Percentiles rank a stretch among this genome's conserved stretches.
Conservation (phyloP, 2,888 invertebrate genomes). For the Erebia aethiops region DNA sequence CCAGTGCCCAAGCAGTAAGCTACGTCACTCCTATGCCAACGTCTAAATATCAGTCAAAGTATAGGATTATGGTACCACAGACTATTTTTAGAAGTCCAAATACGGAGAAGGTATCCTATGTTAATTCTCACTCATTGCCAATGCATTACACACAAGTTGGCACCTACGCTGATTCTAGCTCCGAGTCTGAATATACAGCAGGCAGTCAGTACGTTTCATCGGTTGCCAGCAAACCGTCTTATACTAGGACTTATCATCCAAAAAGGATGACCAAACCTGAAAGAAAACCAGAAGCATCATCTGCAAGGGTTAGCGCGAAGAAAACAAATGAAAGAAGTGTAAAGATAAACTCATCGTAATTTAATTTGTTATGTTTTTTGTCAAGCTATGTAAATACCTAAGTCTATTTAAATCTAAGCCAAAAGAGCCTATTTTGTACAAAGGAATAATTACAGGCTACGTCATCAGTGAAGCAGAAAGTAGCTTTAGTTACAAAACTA, state of each 20-base stretch:
- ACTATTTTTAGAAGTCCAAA: constrained; percentile 62
- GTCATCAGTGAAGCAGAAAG: constrained; percentile 1
- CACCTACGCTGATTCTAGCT: constrained; percentile 51
- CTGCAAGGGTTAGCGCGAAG: constrained; percentile 26
- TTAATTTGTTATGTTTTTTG: not conserved
- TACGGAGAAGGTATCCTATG: constrained; percentile 69
- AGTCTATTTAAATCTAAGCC: not conserved
- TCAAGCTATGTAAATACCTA: not conserved
- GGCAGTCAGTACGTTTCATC: constrained; percentile 58
- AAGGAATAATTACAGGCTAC: not conserved
- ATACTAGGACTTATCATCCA: constrained; percentile 69
- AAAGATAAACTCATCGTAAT: constrained; percentile 37
- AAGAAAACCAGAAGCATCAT: constrained; percentile 45
- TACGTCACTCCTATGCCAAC: constrained; percentile 74
- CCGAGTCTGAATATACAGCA: constrained; percentile 63
- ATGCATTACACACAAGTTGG: constrained; percentile 53
- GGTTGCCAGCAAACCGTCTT: constrained; percentile 55
- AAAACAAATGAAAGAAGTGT: constrained; percentile 33
- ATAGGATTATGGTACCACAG: constrained; percentile 74
- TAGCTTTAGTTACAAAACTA: not conserved
- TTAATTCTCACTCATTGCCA: constrained; percentile 67
- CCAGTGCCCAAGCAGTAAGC: constrained; percentile 64
- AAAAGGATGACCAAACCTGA: constrained; percentile 68
- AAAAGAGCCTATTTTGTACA: not conserved
- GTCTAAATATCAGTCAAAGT: constrained; percentile 69